Evolutionary conservation across 2,797 vertebrate genomes (phyloP).

Genomic region (Anguilla megastoma): DNA sequence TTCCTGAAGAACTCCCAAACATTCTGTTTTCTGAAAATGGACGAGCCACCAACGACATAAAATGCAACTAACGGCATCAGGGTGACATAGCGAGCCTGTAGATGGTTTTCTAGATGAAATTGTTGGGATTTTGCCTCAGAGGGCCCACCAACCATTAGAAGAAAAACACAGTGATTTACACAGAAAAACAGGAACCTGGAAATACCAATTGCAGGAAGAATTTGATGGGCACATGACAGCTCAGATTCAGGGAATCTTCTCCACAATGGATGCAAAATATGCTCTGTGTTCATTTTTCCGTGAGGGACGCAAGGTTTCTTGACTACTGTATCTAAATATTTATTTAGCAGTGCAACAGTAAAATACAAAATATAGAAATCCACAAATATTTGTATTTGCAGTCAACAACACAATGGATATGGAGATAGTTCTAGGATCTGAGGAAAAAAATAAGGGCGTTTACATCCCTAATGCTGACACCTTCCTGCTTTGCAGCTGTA

Average conservation of each 20-base stretch:
- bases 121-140: neutral
- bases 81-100: neutral
- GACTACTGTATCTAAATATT: neutral
- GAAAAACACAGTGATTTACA: neutral
- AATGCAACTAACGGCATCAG: neutral
- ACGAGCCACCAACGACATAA: neutral
- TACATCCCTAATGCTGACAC: neutral
- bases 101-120: neutral
- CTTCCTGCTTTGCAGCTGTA: neutral
- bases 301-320: neutral
- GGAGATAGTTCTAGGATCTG: neutral
- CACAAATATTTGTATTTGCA: neutral
- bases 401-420: neutral
- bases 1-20: neutral
- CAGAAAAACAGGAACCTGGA: neutral
- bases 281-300: neutral
- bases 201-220: neutral
- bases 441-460: neutral
- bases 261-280: neutral
- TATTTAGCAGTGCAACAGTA: neutral
- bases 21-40: neutral
- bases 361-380: neutral
- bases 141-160: neutral
- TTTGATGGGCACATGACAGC: neutral
- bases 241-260: neutral